Conservation (phyloP, 2,797 vertebrate species). For the Silurus lanzhouensis region DNA sequence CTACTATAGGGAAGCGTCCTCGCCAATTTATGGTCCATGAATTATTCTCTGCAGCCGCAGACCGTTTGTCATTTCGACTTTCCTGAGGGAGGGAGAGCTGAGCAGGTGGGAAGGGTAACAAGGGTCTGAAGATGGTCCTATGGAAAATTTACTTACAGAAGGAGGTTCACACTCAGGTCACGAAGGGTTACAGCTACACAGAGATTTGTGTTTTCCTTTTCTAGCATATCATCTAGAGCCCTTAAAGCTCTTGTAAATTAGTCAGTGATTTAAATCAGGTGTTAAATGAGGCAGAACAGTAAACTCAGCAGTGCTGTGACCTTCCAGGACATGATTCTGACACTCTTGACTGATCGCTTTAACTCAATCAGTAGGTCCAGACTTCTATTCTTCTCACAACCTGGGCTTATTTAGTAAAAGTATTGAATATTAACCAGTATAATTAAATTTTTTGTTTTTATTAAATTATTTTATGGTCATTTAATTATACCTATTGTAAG, state of each 20-base stretch:
- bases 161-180: conserved; percentile 14
- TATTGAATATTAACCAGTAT: neutral
- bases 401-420: neutral
- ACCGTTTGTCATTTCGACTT: conserved; percentile 53
- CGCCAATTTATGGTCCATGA: conserved; percentile 54
- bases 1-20: conserved; percentile 51
- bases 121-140: conserved; percentile 38
- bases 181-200: neutral
- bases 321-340: neutral
- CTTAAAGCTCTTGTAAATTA: neutral
- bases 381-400: neutral
- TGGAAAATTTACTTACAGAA: conserved; percentile 17
- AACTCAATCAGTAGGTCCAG: neutral
- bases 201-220: conserved; percentile 9
- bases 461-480: neutral
- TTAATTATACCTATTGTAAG: neutral
- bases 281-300: conserved; percentile 8
- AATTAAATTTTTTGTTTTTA: neutral
- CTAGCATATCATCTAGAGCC: neutral
- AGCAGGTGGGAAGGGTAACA: conserved; percentile 39
- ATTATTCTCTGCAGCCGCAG: conserved; percentile 56
- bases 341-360: neutral
- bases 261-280: neutral
- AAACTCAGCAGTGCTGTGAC: conserved; percentile 22
- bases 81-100: conserved; percentile 38